phyloP scores from a whole-genome alignment of 35 echinoderm and acorn worm species.

The Diadema setosum region DNA sequence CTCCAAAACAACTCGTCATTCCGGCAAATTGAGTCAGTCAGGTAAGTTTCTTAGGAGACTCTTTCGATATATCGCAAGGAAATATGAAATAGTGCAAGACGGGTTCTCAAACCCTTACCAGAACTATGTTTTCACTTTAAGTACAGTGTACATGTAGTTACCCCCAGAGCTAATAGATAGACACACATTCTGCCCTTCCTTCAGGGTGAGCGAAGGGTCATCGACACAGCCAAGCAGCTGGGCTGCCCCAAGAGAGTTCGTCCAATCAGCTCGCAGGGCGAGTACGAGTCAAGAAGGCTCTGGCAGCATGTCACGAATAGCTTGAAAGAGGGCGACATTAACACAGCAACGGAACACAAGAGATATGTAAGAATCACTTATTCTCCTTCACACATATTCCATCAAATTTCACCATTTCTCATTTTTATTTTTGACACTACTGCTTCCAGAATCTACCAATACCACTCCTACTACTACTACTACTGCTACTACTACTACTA shows the following conservation, averaged over 20 bases:
- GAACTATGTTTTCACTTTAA: too few species aligned
- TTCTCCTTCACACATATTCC: background rate
- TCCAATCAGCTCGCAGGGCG: slow-evolving; percentile 60
- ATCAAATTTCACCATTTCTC: background rate
- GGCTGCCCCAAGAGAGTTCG: slow-evolving; percentile 76
- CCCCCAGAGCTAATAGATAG: too few species aligned
- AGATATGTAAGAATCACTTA: slow-evolving; percentile 67
- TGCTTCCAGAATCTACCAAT: background rate
- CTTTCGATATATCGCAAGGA: too few species aligned
- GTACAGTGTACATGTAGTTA: too few species aligned
- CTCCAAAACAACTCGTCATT: too few species aligned
- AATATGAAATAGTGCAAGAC: too few species aligned
- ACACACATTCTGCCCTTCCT: background rate
- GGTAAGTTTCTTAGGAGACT: too few species aligned
- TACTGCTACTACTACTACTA: background rate
- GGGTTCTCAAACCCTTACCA: too few species aligned
- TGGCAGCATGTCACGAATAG: slow-evolving; percentile 87
- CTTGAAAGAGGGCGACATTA: slow-evolving; percentile 85
- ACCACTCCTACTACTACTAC: background rate
- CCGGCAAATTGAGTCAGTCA: too few species aligned
- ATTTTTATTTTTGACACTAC: background rate
- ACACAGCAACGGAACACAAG: slow-evolving; percentile 99
- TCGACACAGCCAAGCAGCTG: slow-evolving; percentile 59
- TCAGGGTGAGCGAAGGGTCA: slow-evolving; percentile 80
- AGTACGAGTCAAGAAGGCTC: slow-evolving; percentile 81